Evolutionary conservation across 1,140 invertebrate genomes (phyloP), one percentile per base, ranked within the genome.

Genomic region (Bombus sibiricus): DNA sequence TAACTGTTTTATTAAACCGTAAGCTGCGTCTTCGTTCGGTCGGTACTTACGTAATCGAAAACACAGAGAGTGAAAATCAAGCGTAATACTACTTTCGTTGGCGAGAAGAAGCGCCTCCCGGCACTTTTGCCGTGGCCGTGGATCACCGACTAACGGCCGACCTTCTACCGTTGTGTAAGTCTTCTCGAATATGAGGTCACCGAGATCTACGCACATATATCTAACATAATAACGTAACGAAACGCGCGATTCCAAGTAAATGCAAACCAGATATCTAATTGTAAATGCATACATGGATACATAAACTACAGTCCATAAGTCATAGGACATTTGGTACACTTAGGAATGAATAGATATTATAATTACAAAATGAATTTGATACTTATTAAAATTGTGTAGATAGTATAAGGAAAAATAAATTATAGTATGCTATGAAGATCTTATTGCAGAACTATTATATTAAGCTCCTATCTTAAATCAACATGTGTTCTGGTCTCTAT

Each of bases 21-120:
- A 93, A 93, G 92, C 87, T 88, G 86, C 82, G 88, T 83, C 82
- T 86, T 85, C 89, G 81, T 89, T 90, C 85, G 84, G 81, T 71
- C 64, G 34, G 79, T 87, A 72, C 91, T 94, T 94, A 92, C 92
- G 93, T 93, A 94, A 94, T 94, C 93, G 93, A 94, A 94, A 94
- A 94, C 93, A 94, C 92, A 83, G 93, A 94, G 93, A 94, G 93
- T 94, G 93, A 94, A 94, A 94, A 94, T 94, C 92, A 92, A 89
- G 87, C 89, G 89, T 86, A 92, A 93, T 93, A 88, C 89, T 92
- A 92, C 92, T 91, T 93, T 93, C 93, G 89, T 90, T 81, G 89
- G 73, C 83, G 88, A 87, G 88, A 90, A 90, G 89, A 90, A 90
- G 78, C 89, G 86, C 88, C 89, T 90, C 86, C 79, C 88, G 89